Base-by-base conservation (phyloP, 2,888 invertebrate genomes). In the Amaurobius ferox region DNA sequence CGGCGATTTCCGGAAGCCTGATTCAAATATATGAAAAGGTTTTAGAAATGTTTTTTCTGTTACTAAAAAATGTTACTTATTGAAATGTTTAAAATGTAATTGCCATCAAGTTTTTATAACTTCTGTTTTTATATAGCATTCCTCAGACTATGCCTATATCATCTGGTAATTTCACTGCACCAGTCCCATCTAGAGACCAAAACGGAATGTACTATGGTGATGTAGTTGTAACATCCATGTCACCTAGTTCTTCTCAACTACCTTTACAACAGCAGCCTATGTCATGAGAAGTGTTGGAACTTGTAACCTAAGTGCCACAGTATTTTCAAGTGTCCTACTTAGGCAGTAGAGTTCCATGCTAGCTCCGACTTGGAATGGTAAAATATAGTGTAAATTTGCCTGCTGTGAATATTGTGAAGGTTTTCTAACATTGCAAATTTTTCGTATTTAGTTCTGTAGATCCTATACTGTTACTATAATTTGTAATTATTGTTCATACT, bases 201-300 rank as follows among this genome's bases (percentile, higher is more conserved):
- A 79, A 66, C 61, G 79, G 78, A 30, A 62, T 73, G 26, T 86
- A 62, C 40, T 86, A 78, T 68, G 68, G 85, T 40, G 85, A 79
- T 35, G 39, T 85, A 19, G 62, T 66, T 5, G 62, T 40, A 1
- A 79, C 55, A 35, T 66, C 85, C 16, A 72, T 78, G 72, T 73
- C 66, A 16, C 78, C 77, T 30, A 66, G 71, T 16, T 67, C 78
- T 28, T 13, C 39, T 16, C 48, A 74, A 13, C 44, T 83, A 39
- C 64, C 83, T 13, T 30, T 86, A 64, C 72, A 79, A 13, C 80
- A 81, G 30, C 85, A 86, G 19, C 85, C 85, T n/a, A 79, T 86
- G 85, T 86, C 79, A 73, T 86, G 85, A 86, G 30, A 55, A 11
- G 29, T n/a, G 26, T 48, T 32, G n/a, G 23, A 29, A 32, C 19